Conservation (phyloP, 2,797 vertebrate species). For the Chaunax sp. region DNA sequence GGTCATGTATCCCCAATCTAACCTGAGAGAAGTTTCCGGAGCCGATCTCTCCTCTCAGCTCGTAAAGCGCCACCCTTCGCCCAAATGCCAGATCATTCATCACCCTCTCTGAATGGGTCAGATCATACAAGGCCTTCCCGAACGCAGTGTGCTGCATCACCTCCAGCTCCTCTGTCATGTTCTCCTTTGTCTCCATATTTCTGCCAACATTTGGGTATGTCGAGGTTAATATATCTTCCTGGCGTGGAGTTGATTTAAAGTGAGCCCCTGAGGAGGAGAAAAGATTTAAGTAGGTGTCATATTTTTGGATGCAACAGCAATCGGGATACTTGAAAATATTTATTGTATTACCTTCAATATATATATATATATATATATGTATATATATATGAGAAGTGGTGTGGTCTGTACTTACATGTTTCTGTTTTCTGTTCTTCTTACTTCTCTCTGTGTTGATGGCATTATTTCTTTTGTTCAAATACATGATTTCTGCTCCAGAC, state of each 20-base stretch:
- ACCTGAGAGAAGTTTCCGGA: slow-evolving; percentile 84
- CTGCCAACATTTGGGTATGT: slow-evolving; percentile 19
- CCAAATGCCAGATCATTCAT: slow-evolving; percentile 76
- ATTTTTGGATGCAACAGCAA: neutral
- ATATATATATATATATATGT: too few species aligned
- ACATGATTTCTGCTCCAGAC: slow-evolving; percentile 53
- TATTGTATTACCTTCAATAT: too few species aligned
- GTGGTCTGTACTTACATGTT: slow-evolving; percentile 69
- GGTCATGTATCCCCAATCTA: slow-evolving; percentile 80
- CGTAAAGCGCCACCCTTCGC: slow-evolving; percentile 78
- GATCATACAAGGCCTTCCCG: slow-evolving; percentile 72
- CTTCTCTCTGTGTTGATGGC: slow-evolving; percentile 47
- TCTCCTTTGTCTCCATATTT: slow-evolving; percentile 29
- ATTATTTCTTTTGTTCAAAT: slow-evolving; percentile 60
- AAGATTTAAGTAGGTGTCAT: neutral
- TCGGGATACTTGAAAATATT: too few species aligned
- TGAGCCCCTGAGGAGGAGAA: slow-evolving; percentile 55
- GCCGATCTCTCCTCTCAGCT: slow-evolving; percentile 81
- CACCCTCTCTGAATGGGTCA: slow-evolving; percentile 73
- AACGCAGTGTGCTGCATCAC: slow-evolving; percentile 49
- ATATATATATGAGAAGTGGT: accelerated
- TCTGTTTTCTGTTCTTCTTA: slow-evolving; percentile 67
- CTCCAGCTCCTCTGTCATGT: slow-evolving; percentile 24
- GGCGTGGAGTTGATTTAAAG: slow-evolving; percentile 23
- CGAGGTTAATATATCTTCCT: slow-evolving; percentile 26